These are phyloP conservation scores for Hyperoodon ampullatus DNA, from an alignment of 2,113 vertebrate species.

Conservation along the genomic window DNA sequence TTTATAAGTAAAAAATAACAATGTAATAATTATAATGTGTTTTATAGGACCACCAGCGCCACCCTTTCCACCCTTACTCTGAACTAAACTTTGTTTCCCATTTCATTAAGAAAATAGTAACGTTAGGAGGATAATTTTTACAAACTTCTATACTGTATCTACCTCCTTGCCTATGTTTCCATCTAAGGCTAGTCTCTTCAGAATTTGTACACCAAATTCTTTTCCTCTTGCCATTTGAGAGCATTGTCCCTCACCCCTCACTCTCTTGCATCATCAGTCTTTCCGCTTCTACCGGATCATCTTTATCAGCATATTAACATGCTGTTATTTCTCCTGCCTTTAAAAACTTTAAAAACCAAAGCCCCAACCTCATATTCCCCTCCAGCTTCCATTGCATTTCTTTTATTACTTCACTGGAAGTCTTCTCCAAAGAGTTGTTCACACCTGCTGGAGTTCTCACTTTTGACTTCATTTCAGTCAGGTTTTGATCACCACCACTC, in stretches of 20 bases:
- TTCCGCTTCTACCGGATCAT: background rate
- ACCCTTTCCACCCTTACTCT: background rate
- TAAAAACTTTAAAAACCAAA: background rate
- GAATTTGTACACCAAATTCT: background rate
- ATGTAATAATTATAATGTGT: background rate
- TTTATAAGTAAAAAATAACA: background rate
- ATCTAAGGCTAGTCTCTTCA: background rate
- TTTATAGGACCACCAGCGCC: background rate
- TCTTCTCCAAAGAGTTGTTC: background rate
- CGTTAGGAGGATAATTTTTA: background rate
- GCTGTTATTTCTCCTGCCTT: background rate
- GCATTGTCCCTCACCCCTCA: background rate
- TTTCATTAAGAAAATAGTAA: constrained; percentile 20
- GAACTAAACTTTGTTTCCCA: background rate
- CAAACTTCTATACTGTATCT: background rate
- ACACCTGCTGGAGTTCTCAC: background rate
- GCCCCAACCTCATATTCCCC: background rate
- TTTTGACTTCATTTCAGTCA: background rate
- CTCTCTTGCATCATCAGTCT: background rate
- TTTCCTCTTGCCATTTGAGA: background rate
- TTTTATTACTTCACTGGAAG: background rate
- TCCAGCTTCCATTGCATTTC: background rate
- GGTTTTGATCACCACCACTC: background rate
- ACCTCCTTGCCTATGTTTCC: background rate
- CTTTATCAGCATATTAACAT: background rate